Percentiles rank a stretch among this genome's conserved stretches.
phyloP scores from a whole-genome alignment of 2,797 vertebrate species.

The Leucoraja ocellata region DNA sequence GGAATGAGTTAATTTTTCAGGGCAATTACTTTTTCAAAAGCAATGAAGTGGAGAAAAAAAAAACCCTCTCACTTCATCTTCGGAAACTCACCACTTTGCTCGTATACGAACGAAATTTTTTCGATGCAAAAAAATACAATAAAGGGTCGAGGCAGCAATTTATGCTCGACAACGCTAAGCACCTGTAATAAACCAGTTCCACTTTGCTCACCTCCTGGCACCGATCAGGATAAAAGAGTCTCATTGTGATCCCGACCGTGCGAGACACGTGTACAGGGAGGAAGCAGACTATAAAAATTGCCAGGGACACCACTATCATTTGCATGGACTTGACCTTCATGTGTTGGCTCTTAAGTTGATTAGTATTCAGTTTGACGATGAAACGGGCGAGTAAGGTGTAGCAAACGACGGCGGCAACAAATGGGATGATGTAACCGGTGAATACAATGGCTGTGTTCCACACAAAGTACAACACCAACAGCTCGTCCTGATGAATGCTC shows the following conservation, averaged over 20 bases:
- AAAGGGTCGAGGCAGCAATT: conserved; percentile 61
- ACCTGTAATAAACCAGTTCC: conserved; percentile 52
- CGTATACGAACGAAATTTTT: conserved; percentile 50
- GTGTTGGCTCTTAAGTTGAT: conserved; percentile 48
- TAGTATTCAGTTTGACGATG: conserved; percentile 51
- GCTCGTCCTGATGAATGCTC: conserved; percentile 53
- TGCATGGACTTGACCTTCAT: conserved; percentile 57
- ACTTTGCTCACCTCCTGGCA: conserved; percentile 45
- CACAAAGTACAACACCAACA: conserved; percentile 47
- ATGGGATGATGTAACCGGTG: conserved; percentile 55
- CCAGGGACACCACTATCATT: conserved; percentile 53
- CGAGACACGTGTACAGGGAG: conserved; percentile 57
- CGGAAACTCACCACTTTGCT: not conserved
- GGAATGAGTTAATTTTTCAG: not conserved
- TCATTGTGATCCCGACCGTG: conserved; percentile 47
- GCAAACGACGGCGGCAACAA: conserved; percentile 49
- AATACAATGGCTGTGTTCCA: conserved; percentile 53
- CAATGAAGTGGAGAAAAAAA: not conserved
- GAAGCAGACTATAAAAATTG: conserved; percentile 60
- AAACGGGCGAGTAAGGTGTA: conserved; percentile 52
- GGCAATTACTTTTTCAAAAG: not conserved
- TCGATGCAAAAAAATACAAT: conserved; percentile 54
- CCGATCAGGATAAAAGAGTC: conserved; percentile 43
- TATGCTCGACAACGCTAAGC: conserved; percentile 52
- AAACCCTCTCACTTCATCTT: not conserved